Evolutionary conservation across 2,888 invertebrate genomes (phyloP).

Genomic region (Ariolimax columbianus): DNA sequence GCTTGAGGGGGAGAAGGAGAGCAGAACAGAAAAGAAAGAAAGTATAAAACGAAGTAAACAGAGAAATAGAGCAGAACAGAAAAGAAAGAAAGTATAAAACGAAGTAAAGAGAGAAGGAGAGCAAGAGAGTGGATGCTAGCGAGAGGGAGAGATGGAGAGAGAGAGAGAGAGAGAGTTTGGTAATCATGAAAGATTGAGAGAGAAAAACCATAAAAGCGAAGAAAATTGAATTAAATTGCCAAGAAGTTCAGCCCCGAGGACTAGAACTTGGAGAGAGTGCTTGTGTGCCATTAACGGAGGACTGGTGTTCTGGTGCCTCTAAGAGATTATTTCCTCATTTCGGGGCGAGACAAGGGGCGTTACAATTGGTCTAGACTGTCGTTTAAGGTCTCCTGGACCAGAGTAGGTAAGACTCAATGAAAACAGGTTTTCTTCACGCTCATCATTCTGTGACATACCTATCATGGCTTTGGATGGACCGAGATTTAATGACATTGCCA

Average conservation of each 20-base stretch:
- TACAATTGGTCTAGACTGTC: not conserved
- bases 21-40: too few species aligned
- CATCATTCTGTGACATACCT: too few species aligned
- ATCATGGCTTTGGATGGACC: too few species aligned
- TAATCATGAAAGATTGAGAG: not conserved
- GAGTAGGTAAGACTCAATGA: not conserved
- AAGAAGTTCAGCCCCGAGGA: not conserved
- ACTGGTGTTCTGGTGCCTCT: not conserved
- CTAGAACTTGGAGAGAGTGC: not conserved
- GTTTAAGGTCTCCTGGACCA: not conserved
- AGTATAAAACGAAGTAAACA: too few species aligned
- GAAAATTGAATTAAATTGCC: slow-evolving; percentile 13
- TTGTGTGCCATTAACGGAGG: not conserved
- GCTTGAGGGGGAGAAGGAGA: too few species aligned
- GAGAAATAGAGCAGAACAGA: too few species aligned
- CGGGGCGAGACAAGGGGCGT: not conserved
- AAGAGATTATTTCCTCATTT: slow-evolving; percentile 8
- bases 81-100: too few species aligned
- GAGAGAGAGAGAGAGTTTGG: not conserved
- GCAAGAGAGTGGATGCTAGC: too few species aligned
- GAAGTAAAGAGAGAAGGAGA: too few species aligned
- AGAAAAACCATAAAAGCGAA: slow-evolving; percentile 1
- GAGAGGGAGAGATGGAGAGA: not conserved
- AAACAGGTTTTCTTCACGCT: too few species aligned
- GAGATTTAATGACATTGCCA: too few species aligned